Base-by-base conservation (phyloP, 1,140 invertebrate species). In the Trypoxylus dichotomus region DNA sequence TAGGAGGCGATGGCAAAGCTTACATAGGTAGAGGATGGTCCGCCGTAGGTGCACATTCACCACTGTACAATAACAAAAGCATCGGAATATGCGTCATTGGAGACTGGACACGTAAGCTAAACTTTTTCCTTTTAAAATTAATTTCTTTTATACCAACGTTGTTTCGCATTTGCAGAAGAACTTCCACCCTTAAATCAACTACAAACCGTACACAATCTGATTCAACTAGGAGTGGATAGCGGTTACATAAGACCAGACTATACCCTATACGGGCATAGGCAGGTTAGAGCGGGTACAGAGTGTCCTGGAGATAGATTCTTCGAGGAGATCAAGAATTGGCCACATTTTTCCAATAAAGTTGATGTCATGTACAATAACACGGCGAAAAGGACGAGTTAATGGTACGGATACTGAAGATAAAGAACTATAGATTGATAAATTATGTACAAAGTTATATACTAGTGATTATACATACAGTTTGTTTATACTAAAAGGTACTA, bases 21-120 rank as follows among this genome's bases (percentile, higher is more conserved):
- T 96, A 95, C 81, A 90, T 92, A 79, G 95, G 93, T 1, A 88
- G 94, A 32, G 93, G 93, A 0, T 96, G 94, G 91, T 88, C 91
- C 25, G 86, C 83, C 2, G 85, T 91, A 0, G 94, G 94, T 3
- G 92, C 93, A 0, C 94, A 96, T 81, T 90, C 94, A 0, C 89
- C 89, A 1, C 85, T 84, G 21, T 94, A 91, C 81, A 96, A 96
- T 85, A 86, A 84, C 60, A 88, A 86, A 72, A 94, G 93, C 78
- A 89, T 95, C 24, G 94, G 93, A 73, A 93, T 95, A 79, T 91
- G 90, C 32, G 86, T 95, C 5, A 93, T 95, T 77, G 93, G 88
- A 37, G 90, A 91, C 82, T 92, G 90, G 90, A 85, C 86, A 86
- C 85, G 90, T 91, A 84, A 77, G 76, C 21, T 37, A 42, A 71